These are phyloP conservation scores for Pheucticus melanocephalus DNA, from an alignment of 2,113 vertebrate genomes.

Conservation along the genomic window DNA sequence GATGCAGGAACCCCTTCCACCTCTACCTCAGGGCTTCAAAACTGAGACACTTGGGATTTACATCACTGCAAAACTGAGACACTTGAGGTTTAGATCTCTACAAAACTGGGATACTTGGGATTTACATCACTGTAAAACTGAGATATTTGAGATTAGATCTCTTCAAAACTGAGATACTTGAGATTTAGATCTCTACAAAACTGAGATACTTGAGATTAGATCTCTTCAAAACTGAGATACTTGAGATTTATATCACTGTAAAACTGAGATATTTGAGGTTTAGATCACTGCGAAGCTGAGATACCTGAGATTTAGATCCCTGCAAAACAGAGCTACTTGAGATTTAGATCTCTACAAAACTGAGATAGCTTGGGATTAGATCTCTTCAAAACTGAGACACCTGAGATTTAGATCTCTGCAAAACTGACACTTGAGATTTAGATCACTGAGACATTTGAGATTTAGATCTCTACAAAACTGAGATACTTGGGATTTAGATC, in stretches of 20 bases:
- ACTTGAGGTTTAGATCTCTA: neutral
- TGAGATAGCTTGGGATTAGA: no score
- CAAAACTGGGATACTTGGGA: neutral
- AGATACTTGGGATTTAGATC: no score
- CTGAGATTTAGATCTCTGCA: fast-evolving
- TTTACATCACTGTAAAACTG: neutral
- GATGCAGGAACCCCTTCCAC: neutral
- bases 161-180: neutral
- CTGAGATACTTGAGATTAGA: neutral
- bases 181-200: neutral
- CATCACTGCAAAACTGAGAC: neutral
- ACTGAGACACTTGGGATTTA: neutral
- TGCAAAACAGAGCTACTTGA: no score
- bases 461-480: fast-evolving
- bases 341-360: no score
- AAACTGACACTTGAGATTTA: fast-evolving
- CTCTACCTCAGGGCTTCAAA: neutral
- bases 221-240: neutral
- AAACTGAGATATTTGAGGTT: neutral
- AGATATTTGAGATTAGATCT: neutral
- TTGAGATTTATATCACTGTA: neutral
- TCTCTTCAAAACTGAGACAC: neutral
- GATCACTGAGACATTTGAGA: neutral
- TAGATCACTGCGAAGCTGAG: neutral
- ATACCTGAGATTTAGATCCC: neutral